Conservation (phyloP, 2,888 invertebrate genomes). For the Dasysyrphus tricinctus region DNA sequence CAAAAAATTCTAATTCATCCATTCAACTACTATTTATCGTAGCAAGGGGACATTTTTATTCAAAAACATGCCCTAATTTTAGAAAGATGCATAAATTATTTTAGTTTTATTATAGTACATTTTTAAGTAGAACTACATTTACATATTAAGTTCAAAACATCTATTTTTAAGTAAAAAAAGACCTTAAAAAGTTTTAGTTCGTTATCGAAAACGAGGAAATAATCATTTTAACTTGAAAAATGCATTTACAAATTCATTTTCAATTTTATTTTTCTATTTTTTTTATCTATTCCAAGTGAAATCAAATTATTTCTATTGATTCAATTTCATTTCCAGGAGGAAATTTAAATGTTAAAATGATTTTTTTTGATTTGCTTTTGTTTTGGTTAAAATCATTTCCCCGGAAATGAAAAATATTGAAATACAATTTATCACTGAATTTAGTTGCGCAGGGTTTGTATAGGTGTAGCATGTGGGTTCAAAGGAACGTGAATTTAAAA, state of each 20-base stretch:
- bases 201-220: too few species aligned
- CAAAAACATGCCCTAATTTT: too few species aligned
- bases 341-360: not conserved
- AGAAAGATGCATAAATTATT: too few species aligned
- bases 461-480: not conserved
- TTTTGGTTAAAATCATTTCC: not conserved
- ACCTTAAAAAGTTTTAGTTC: not conserved
- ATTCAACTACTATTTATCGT: too few species aligned
- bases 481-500: not conserved
- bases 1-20: too few species aligned
- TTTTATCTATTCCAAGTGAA: not conserved
- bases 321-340: constrained; percentile 9
- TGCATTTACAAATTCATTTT: not conserved
- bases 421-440: not conserved
- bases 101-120: too few species aligned
- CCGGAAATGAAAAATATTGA: not conserved
- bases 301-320: constrained; percentile 3
- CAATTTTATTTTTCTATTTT: not conserved
- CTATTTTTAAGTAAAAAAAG: not conserved
- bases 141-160: not conserved
- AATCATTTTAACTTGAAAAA: not conserved
- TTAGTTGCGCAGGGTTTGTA: not conserved
- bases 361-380: not conserved
- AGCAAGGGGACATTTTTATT: too few species aligned
- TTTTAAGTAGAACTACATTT: too few species aligned